These are phyloP conservation scores for Metridium senile DNA, from an alignment of 92 coral and sea anemone species.

Conservation along the genomic window DNA sequence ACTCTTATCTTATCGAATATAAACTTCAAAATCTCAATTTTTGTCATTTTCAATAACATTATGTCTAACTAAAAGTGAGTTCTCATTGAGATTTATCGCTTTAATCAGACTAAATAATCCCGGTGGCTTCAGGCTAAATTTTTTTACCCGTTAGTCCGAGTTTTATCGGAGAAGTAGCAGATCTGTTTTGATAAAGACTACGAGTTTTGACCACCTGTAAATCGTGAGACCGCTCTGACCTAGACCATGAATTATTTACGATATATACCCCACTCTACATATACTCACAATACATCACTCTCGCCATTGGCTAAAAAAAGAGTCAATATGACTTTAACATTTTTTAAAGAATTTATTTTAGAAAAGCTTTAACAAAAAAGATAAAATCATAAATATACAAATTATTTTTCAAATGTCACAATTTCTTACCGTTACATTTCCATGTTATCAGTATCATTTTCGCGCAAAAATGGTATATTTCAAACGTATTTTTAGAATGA, in stretches of 20 bases:
- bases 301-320: neutral
- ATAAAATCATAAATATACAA: neutral
- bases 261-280: neutral
- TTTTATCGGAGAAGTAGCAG: neutral
- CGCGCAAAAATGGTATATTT: too few relatives aligned
- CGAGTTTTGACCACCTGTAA: slow-evolving; percentile 1
- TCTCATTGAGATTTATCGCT: neutral
- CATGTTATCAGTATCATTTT: too few relatives aligned
- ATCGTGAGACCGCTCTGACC: slow-evolving; percentile 4
- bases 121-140: neutral
- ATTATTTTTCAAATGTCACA: too few relatives aligned
- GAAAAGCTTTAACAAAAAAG: neutral
- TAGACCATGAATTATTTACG: neutral
- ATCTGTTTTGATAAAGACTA: slow-evolving; percentile 5
- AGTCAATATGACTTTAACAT: slow-evolving; percentile 5
- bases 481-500: neutral
- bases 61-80: neutral
- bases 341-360: neutral
- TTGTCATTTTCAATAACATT: neutral
- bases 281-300: neutral
- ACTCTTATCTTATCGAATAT: slow-evolving; percentile 8
- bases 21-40: neutral
- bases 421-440: too few relatives aligned
- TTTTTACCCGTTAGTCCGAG: neutral
- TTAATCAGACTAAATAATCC: neutral